These are phyloP conservation scores for Pseudolaguvia tuberculata DNA, from an alignment of 2,113 vertebrate genomes.

Conservation along the genomic window DNA sequence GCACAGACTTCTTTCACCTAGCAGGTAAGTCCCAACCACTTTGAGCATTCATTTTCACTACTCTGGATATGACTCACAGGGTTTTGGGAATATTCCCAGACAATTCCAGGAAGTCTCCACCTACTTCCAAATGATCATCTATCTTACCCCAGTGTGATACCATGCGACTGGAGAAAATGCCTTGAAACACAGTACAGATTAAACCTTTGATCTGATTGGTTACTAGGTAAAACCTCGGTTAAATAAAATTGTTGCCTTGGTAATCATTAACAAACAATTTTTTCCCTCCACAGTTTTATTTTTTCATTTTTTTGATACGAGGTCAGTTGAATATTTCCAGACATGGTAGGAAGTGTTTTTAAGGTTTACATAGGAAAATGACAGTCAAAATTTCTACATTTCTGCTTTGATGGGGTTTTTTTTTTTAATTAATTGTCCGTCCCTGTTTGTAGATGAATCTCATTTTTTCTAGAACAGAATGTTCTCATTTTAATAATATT, in stretches of 20 bases:
- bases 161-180: not conserved
- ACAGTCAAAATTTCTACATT: too few species aligned
- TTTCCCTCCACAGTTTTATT: too few species aligned
- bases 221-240: too few species aligned
- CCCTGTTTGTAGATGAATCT: not conserved
- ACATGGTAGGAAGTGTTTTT: too few species aligned
- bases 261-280: too few species aligned
- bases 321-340: too few species aligned
- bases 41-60: not conserved
- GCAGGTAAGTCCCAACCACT: slow-evolving; percentile 39
- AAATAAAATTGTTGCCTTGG: too few species aligned
- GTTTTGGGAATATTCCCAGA: slow-evolving; percentile 11
- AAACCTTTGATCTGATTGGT: not conserved
- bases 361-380: too few species aligned
- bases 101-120: slow-evolving; percentile 17
- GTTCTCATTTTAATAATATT: too few species aligned
- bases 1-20: slow-evolving; percentile 32
- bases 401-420: too few species aligned
- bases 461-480: not conserved
- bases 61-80: slow-evolving; percentile 32
- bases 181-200: not conserved
- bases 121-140: slow-evolving; percentile 35
- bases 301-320: too few species aligned
- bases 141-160: not conserved
- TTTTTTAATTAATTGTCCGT: too few species aligned